Percentiles rank a stretch among this genome's conserved stretches.
Conservation (phyloP, 2,888 invertebrate genomes). For the Epinotia ramella region DNA sequence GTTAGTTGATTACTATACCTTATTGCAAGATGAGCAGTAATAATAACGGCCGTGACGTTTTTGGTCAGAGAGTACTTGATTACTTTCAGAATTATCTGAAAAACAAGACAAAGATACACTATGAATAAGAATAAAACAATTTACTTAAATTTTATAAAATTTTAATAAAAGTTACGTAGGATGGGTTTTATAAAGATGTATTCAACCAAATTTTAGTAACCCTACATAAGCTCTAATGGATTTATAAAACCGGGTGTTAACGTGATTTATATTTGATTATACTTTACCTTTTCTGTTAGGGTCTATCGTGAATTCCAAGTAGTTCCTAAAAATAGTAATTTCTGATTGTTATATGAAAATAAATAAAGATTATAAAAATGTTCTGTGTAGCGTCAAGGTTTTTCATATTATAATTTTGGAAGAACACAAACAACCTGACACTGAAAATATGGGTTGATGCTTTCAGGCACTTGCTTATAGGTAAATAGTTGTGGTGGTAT, state of each 20-base stretch:
- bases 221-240: neutral
- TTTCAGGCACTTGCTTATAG: no score
- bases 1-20: conserved; percentile 5
- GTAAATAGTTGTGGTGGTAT: neutral
- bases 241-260: neutral
- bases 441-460: neutral
- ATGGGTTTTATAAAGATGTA: no score
- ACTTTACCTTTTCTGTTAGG: neutral
- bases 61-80: neutral
- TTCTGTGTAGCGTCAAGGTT: neutral
- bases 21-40: conserved; percentile 32
- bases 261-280: neutral
- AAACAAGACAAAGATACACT: neutral
- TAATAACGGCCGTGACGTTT: conserved; percentile 23
- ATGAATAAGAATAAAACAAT: neutral
- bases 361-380: neutral
- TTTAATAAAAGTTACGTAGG: neutral
- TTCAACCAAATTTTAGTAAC: no score
- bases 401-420: no score
- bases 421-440: neutral
- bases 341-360: neutral
- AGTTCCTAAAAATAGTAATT: conserved; percentile 24
- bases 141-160: neutral
- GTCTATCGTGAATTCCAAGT: neutral
- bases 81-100: conserved; percentile 16